A percentile compares a stretch with the other conserved stretches of the same genome.
phyloP scores from a whole-genome alignment of 2,113 vertebrate genomes.

The Pelvicachromis taeniatus region DNA sequence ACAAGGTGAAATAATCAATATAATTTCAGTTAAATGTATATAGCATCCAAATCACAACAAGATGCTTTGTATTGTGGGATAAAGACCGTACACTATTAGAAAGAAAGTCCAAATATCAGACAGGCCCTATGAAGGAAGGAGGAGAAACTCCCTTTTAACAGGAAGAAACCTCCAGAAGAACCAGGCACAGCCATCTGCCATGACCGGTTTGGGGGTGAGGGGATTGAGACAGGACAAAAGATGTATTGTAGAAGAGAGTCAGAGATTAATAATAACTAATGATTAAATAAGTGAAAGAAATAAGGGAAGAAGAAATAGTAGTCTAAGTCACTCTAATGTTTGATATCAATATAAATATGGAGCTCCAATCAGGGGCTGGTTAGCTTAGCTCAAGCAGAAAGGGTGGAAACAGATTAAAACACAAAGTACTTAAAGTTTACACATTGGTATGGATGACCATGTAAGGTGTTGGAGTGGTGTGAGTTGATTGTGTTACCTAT shows the following conservation, averaged over 20 bases:
- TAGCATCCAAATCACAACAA: not conserved
- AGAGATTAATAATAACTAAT: not conserved
- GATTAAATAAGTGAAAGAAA: not conserved
- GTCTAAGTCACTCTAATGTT: not conserved
- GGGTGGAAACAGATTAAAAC: not conserved
- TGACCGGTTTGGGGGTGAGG: not conserved
- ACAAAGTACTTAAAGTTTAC: not conserved
- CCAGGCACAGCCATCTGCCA: not conserved
- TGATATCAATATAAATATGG: not conserved
- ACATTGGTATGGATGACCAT: not conserved
- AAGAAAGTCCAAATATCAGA: not conserved
- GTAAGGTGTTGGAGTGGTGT: not conserved
- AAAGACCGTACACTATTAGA: not conserved
- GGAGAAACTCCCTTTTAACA: not conserved
- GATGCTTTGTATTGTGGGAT: not conserved
- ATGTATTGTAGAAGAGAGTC: not conserved
- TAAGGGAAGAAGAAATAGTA: not conserved
- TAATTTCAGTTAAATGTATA: not conserved
- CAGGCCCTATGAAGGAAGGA: not conserved
- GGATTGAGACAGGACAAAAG: not conserved
- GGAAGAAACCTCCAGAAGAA: not conserved
- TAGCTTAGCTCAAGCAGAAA: not conserved
- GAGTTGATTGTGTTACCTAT: not conserved
- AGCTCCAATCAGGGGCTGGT: not conserved
- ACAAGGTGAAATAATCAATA: not conserved